Base-by-base conservation (phyloP, 1,140 invertebrate species). In the Paraescarpia echinospica region DNA sequence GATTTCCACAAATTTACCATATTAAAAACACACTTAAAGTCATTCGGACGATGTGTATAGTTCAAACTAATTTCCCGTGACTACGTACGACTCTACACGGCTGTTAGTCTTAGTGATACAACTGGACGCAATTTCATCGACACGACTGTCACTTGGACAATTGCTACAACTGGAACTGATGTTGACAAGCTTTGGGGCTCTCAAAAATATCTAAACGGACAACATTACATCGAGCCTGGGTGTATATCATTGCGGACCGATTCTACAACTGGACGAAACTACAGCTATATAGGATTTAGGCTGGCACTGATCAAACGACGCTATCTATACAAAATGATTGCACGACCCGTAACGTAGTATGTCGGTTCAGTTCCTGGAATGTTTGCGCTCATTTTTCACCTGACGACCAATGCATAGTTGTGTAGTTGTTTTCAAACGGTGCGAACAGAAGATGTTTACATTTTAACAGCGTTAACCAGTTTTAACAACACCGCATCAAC, bases 341-440 rank as follows among this genome's bases (percentile, higher is more conserved):
- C 59, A 77, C 59, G 59, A 77, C 59, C 59, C 59, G 59, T 77
- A 77, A 22, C 0, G 59, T 27, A 27, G 59, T 27, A 18, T 31
- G 59, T 77, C 59, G 59, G 59, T 77, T 77, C 22, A 77, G 2
- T 77, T 77, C 48, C 59, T 77, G 59, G 59, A 77, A 77, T 77
- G 59, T 18, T 22, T 27, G 59, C 59, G 22, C 59, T 77, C 27
- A 4, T 4, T 6, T 77, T 77, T 18, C 22, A 77, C 18, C 59
- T 77, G 59, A 77, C 59, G 59, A 77, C 59, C 59, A 77, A 77
- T 77, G 59, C 59, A 77, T 77, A 77, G 59, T 77, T 77, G 59
- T 77, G 22, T 18, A 31, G 27, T 77, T 77, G 22, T 77, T 77
- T 18, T 27, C 59, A 77, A 77, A 31, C 59, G 27, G 59, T 18